Evolutionary conservation across 2,888 invertebrate genomes (phyloP), one percentile per base, ranked within the genome.

Genomic region (Ditula angustiorana): DNA sequence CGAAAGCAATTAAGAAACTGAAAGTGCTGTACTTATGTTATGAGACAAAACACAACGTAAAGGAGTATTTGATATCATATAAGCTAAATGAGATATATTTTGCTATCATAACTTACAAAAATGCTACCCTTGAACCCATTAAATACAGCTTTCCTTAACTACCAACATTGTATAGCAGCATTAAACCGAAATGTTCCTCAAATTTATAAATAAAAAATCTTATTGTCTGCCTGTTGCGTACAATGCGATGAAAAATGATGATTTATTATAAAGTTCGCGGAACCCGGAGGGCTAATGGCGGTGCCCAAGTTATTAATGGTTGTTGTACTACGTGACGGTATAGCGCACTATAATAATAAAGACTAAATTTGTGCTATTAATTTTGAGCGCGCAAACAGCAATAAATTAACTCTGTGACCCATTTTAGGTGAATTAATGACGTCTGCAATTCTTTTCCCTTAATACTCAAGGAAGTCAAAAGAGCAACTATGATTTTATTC

Each of bases 241-340:
- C 59, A 56, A 59, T 60, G 53, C 59, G 57, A 76, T 73, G 72
- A 79, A 78, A 80, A 80, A 81, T 77, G 67, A 80, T 82, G 81
- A 82, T 80, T 81, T 80, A 81, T 79, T 72, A 77, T 73, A 63
- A 75, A 78, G 73, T 75, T 67, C 66, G 49, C 65, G 63, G 69
- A 64, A 69, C 59, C 57, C 56, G 37, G n/a, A n/a, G n/a, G 66
- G 67, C 71, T 79, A 80, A 82, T 82, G 78, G 80, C 74, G 75
- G 75, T 72, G 69, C 75, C 71, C 73, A 74, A 78, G 76, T 80
- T 80, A 81, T 82, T 79, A 80, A 83, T 78, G 79, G 73, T 72
- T 16, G 58, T 55, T 62, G 56, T 62, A 35, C 58, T 59, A 64
- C 59, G 64, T 59, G 64, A 52, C 52, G 63, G n/a, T 26, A 19